These are phyloP conservation scores for Chydorus sphaericus DNA, from an alignment of 2,888 invertebrate species.

Conservation along the genomic window DNA sequence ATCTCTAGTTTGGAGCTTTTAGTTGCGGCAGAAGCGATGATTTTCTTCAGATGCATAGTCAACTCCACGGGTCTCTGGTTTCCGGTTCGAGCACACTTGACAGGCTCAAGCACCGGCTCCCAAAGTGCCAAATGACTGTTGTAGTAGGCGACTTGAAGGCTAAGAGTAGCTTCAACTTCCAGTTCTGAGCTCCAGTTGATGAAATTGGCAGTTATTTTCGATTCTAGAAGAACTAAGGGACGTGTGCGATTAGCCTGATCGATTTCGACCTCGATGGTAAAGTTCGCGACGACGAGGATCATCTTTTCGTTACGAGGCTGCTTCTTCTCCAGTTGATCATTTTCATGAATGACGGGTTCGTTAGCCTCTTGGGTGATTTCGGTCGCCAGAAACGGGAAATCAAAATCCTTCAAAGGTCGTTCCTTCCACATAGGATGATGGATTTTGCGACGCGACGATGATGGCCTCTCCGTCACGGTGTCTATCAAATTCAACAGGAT, in stretches of 20 bases:
- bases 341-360: slow-evolving; percentile 15
- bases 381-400: slow-evolving; percentile 71
- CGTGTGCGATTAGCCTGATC: slow-evolving; percentile 77
- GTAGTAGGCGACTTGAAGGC: slow-evolving; percentile 78
- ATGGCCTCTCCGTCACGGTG: slow-evolving; percentile 40
- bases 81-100: slow-evolving; percentile 44
- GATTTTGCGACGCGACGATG: no score
- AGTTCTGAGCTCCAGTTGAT: slow-evolving; percentile 65
- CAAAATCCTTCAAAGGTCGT: slow-evolving; percentile 44
- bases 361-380: slow-evolving; percentile 33
- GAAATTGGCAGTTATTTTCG: slow-evolving; percentile 59
- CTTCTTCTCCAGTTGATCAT: slow-evolving; percentile 17
- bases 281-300: slow-evolving; percentile 36
- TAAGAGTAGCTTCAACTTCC: slow-evolving; percentile 26
- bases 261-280: slow-evolving; percentile 72
- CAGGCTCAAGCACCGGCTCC: slow-evolving; percentile 92
- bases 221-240: slow-evolving; percentile 74
- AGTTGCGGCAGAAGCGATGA: neutral
- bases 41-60: slow-evolving; percentile 4
- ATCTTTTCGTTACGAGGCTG: slow-evolving; percentile 43
- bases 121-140: slow-evolving; percentile 82
- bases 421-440: slow-evolving; percentile 60
- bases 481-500: slow-evolving; percentile 23
- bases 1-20: slow-evolving; percentile 8
- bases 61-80: slow-evolving; percentile 71